Conservation (phyloP, 2,113 vertebrate species). For the Nesogale talazaci region DNA sequence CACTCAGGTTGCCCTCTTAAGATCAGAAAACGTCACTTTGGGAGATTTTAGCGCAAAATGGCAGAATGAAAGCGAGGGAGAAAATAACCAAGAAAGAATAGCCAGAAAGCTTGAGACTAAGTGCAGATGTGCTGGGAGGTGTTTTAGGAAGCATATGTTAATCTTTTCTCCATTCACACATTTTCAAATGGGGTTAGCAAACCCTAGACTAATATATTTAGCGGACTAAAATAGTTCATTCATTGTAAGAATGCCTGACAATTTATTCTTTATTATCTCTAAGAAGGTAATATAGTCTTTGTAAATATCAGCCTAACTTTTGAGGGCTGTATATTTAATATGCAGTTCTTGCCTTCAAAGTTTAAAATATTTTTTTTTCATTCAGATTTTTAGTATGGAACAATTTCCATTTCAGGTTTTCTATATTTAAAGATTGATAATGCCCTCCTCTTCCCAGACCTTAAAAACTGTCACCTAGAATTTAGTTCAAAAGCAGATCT, state of each 20-base stretch:
- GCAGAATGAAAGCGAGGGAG: background rate
- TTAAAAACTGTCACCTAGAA: background rate
- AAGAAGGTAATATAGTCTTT: background rate
- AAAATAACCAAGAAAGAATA: background rate
- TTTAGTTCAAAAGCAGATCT: background rate
- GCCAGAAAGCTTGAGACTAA: background rate
- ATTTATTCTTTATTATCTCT: constrained; percentile 10
- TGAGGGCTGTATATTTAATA: background rate
- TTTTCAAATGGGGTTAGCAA: constrained; percentile 5
- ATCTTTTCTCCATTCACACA: constrained; percentile 4
- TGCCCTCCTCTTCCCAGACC: background rate
- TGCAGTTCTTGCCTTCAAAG: background rate
- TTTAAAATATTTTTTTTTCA: background rate
- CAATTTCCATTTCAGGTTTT: background rate
- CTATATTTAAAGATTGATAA: background rate
- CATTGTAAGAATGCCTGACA: background rate
- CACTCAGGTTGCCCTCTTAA: background rate
- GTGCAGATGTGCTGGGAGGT: background rate
- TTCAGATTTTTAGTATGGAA: background rate
- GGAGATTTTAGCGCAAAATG: background rate
- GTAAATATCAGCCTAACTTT: background rate
- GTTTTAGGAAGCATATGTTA: background rate
- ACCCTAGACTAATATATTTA: constrained; percentile 24
- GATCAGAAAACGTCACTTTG: background rate
- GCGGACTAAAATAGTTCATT: constrained; percentile 33